Conservation (phyloP, 1,140 invertebrate genomes). For the Berghia stephanieae region DNA sequence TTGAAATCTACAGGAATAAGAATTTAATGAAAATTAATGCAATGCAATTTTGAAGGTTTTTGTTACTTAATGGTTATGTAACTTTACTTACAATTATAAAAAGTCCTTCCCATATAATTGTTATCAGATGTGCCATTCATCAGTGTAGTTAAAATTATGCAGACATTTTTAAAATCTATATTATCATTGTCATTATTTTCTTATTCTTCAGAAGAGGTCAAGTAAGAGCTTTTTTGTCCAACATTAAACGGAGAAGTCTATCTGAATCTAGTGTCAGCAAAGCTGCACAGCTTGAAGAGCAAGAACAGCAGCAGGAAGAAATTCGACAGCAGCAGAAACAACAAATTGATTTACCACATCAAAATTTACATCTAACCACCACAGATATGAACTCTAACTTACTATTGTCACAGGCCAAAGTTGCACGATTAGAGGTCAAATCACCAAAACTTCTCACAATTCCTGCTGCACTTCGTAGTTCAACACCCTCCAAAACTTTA, state of each 20-base stretch:
- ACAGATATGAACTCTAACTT: not conserved
- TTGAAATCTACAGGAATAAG: no score
- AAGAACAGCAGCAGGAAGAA: constrained; percentile 18
- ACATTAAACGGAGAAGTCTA: constrained; percentile 50
- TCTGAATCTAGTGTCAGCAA: constrained; percentile 52
- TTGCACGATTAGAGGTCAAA: constrained; percentile 57
- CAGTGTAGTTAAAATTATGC: no score
- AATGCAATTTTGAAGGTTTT: no score
- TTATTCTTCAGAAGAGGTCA: no score
- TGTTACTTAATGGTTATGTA: no score
- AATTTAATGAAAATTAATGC: no score
- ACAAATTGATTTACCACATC: not conserved
- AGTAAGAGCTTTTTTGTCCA: no score
- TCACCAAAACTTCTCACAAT: constrained; percentile 46
- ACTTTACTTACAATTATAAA: no score
- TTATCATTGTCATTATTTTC: no score
- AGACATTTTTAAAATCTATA: no score
- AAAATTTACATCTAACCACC: not conserved
- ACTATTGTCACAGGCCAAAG: constrained; percentile 46
- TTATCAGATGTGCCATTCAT: no score
- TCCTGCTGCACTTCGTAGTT: constrained; percentile 31
- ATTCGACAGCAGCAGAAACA: constrained; percentile 20
- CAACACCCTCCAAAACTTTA: not conserved
- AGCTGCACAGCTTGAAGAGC: constrained; percentile 35
- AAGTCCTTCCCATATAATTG: no score